phyloP scores from a whole-genome alignment of 2,113 vertebrate genomes.

The Varanus komodoensis region DNA sequence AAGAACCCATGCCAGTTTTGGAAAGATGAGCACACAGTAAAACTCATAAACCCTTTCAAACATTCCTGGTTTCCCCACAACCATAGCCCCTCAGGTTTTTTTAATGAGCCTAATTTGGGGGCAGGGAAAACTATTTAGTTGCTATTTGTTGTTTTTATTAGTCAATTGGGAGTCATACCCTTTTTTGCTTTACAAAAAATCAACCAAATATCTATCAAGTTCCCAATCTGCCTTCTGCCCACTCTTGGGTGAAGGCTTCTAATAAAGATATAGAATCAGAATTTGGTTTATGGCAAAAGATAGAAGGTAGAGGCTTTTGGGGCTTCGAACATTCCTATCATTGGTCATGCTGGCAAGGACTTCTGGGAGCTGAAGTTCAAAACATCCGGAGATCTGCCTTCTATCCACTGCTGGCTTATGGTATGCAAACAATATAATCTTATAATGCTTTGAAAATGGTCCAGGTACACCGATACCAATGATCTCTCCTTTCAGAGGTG shows the following conservation, averaged over 20 bases:
- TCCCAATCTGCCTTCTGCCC: not conserved
- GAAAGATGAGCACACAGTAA: not conserved
- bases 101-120: not conserved
- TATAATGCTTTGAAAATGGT: not conserved
- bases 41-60: not conserved
- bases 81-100: not conserved
- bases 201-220: not conserved
- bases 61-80: not conserved
- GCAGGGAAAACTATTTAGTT: too few species aligned
- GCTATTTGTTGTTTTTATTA: constrained; percentile 3
- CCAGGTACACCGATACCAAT: not conserved
- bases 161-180: not conserved
- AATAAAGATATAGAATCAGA: not conserved
- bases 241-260: not conserved
- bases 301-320: too few species aligned
- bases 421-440: not conserved
- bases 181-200: not conserved
- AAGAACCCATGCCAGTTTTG: too few species aligned
- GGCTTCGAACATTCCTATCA: too few species aligned
- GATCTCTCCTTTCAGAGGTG: not conserved
- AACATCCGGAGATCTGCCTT: not conserved
- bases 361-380: too few species aligned
- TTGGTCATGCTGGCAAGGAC: too few species aligned
- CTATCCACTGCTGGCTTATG: not conserved
- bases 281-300: not conserved